Conservation (phyloP, 2,888 invertebrate genomes). For the Himalopsyche japonica region DNA sequence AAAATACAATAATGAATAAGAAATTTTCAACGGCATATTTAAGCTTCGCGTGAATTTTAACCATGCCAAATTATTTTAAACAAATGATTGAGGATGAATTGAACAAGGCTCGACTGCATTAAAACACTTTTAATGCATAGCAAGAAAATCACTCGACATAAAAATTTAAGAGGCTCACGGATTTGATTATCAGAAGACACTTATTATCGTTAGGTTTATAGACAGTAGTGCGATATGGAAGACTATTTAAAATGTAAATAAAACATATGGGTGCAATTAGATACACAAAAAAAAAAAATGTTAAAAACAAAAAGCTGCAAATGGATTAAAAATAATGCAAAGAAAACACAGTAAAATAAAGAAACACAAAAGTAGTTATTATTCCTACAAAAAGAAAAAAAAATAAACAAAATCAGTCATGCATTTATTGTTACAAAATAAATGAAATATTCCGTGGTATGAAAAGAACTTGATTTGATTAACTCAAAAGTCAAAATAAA, state of each 20-base stretch:
- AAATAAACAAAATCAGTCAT: not conserved
- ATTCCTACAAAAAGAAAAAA: not conserved
- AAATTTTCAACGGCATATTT: too few species aligned
- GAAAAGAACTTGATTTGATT: not conserved
- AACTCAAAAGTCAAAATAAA: conserved; percentile 2
- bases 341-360: not conserved
- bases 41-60: too few species aligned
- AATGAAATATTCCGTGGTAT: not conserved
- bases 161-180: too few species aligned
- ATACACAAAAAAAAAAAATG: not conserved
- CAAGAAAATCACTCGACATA: too few species aligned
- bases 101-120: too few species aligned
- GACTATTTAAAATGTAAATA: not conserved
- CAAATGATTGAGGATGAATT: too few species aligned
- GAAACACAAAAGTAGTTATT: not conserved
- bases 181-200: too few species aligned
- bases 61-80: too few species aligned
- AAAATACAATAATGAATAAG: too few species aligned
- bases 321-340: not conserved
- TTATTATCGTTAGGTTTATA: not conserved
- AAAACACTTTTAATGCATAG: too few species aligned
- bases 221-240: not conserved
- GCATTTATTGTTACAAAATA: not conserved
- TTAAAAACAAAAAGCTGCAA: not conserved
- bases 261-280: not conserved